These are phyloP conservation scores for Mesocricetus auratus DNA, from an alignment of 2,113 vertebrate genomes.

Conservation along the genomic window DNA sequence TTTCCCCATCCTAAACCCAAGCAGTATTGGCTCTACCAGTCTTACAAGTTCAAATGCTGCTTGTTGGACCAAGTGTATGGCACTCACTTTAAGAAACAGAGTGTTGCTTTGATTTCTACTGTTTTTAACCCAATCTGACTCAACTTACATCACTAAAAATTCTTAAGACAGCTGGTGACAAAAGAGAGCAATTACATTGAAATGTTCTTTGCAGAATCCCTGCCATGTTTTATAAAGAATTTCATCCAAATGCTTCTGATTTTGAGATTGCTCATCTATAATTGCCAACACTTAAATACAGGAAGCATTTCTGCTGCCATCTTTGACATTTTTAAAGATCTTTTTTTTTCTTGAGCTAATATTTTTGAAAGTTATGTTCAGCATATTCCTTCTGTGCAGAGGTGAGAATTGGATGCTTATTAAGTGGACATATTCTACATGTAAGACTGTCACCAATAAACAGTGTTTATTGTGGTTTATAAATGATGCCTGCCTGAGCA, in stretches of 20 bases:
- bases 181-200: constrained; percentile 30
- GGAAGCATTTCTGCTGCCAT: constrained; percentile 34
- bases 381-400: not conserved
- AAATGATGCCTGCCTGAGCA: not conserved
- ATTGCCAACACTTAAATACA: constrained; percentile 56
- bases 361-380: not conserved
- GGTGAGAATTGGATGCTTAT: not conserved
- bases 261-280: constrained; percentile 54
- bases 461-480: not conserved
- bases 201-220: constrained; percentile 50
- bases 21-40: not conserved
- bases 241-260: constrained; percentile 57
- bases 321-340: not conserved
- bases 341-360: not conserved
- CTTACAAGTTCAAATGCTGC: not conserved
- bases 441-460: not conserved
- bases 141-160: constrained; percentile 49
- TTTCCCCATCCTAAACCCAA: not conserved
- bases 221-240: constrained; percentile 50
- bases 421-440: not conserved
- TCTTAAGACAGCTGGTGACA: constrained; percentile 49
- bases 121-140: not conserved
- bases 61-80: not conserved
- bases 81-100: not conserved
- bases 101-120: not conserved